A percentile compares a stretch with the other conserved stretches of the same genome.
These are phyloP conservation scores for Nyctalus aviator DNA, from an alignment of 2,797 vertebrate genomes.

Conservation along the genomic window DNA sequence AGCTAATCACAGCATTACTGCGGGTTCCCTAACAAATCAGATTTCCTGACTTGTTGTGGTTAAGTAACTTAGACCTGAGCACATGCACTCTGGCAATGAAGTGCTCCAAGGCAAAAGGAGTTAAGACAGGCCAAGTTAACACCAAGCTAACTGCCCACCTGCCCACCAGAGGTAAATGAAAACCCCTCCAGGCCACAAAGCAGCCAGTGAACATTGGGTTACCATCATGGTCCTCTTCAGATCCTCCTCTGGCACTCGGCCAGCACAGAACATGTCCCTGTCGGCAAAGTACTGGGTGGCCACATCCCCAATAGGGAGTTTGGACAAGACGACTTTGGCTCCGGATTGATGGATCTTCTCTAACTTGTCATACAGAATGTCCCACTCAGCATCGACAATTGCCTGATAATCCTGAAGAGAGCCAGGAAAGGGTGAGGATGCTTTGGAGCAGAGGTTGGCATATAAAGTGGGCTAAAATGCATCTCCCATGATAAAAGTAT, in stretches of 20 bases:
- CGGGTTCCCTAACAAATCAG: background rate
- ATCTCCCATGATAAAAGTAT: background rate
- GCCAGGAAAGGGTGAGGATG: background rate
- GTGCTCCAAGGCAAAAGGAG: background rate
- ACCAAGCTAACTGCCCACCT: background rate
- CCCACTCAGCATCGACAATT: slow-evolving; percentile 98
- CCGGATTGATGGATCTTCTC: slow-evolving; percentile 96
- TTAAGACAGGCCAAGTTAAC: background rate
- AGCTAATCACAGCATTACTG: background rate
- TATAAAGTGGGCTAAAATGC: background rate
- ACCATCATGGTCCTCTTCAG: slow-evolving; percentile 99
- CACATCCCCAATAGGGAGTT: slow-evolving; percentile 97
- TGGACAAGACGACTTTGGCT: slow-evolving; percentile 96
- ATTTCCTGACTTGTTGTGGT: background rate
- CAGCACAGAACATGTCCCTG: slow-evolving; percentile 98
- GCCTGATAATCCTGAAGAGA: slow-evolving; percentile 96
- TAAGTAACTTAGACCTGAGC: background rate
- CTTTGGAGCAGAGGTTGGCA: background rate
- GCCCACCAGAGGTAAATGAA: background rate
- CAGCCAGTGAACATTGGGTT: slow-evolving; percentile 44
- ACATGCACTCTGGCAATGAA: background rate
- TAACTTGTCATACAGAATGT: slow-evolving; percentile 97
- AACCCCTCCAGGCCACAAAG: background rate
- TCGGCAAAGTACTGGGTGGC: slow-evolving; percentile 99
- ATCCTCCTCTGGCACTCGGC: slow-evolving; percentile 97